Evolutionary conservation across 2,888 invertebrate species (phyloP), one percentile per base, ranked within the genome.

Genomic region (Lepetodrilus schrolli): DNA sequence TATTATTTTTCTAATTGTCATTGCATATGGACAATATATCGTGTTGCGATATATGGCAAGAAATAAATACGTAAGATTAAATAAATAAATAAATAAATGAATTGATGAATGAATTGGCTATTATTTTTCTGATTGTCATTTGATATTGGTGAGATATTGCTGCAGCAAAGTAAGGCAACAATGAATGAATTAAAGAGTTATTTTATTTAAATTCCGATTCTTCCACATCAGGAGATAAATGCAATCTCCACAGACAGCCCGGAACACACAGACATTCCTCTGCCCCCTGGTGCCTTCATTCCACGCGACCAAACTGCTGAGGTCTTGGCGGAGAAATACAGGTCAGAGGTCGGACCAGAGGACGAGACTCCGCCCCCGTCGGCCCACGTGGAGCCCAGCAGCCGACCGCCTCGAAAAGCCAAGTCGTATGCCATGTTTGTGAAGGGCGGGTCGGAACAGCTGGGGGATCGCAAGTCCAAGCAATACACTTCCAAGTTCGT

Each of bases 141-240:
- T n/a, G n/a, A n/a, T n/a, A n/a, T n/a, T n/a, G n/a, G n/a, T n/a
- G n/a, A n/a, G n/a, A n/a, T n/a, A n/a, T n/a, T n/a, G n/a, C n/a
- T n/a, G n/a, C n/a, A n/a, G n/a, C n/a, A n/a, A n/a, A n/a, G n/a
- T n/a, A n/a, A n/a, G n/a, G n/a, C n/a, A n/a, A n/a, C n/a, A n/a
- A n/a, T n/a, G n/a, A n/a, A n/a, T n/a, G n/a, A n/a, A 4, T 20
- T 69, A 20, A 36, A 8, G n/a, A 1, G 17, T 26, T 58, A 8
- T 4, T 26, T 58, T 70, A 43, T 37, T 26, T 47, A n/a, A n/a
- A n/a, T n/a, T n/a, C n/a, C n/a, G n/a, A n/a, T n/a, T n/a, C n/a
- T n/a, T n/a, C n/a, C n/a, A n/a, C n/a, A n/a, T 21, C 74, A 84
- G 84, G 84, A 84, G 48, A 84, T 84, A 21, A 82, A 83, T 78